Evolutionary conservation across 2,797 vertebrate species (phyloP), one percentile per base, ranked within the genome.

Genomic region (Rhynchotus rufescens): DNA sequence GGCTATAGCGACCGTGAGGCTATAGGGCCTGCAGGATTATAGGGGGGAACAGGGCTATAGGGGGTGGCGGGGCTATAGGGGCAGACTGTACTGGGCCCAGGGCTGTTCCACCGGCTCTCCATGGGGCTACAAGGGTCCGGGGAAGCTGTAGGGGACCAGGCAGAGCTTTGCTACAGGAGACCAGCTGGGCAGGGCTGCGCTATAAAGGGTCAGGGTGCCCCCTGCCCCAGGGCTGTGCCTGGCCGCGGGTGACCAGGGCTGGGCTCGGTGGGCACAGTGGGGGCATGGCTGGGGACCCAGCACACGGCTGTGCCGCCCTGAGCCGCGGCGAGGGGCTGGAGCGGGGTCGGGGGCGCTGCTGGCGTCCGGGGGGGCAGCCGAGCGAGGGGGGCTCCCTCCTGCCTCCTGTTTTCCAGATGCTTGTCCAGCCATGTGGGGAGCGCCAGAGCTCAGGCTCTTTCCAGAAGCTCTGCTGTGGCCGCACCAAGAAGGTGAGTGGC

Each of bases 321-420:
- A 54, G 38, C 40, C 25, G 26, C 1, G 3, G 10, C 34, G 40
- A 64, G 36, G 22, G 7, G 26, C 2, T 5, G 1, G 2, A 56
- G 30, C 2, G 25, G 47, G 26, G 22, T 6, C 11, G 38, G 26
- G 25, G 59, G 52, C 57, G 19, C 1, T 1, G 15, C 30, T n/a
- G 4, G 25, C 1, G 3, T 12, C 40, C 61, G 45, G 40, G 19
- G 79, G 7, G 74, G 68, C 25, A 54, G 44, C 1, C 3, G 7
- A 2, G 2, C 3, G 30, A 83, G 60, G 61, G 34, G 51, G 61
- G 38, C n/a, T n/a, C n/a, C n/a, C 10, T 20, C 57, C 15, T 8
- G 0, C 40, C 28, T 80, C 76, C 79, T 32, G 6, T 75, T 83
- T 83, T 92, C 61, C 80, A 93, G 93, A 84, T 87, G 90, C 82